phyloP scores from a whole-genome alignment of 2,113 vertebrate genomes.

The Rhinolophus ferrumequinum region DNA sequence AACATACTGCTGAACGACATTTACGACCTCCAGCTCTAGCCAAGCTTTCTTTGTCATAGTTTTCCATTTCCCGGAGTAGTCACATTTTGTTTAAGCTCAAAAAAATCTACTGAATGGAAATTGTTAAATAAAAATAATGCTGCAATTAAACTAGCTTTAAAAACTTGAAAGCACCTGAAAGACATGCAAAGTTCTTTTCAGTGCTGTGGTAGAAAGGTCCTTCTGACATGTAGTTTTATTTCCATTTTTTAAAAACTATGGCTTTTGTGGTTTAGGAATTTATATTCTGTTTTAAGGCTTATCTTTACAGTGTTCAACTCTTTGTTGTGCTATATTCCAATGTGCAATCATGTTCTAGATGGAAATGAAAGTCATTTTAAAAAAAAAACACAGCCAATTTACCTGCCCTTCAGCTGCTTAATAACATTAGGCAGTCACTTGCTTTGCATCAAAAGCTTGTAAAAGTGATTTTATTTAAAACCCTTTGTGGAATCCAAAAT shows the following conservation, averaged over 20 bases:
- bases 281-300: conserved; percentile 76
- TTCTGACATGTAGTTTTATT: conserved; percentile 54
- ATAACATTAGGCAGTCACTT: conserved; percentile 81
- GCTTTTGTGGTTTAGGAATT: conserved; percentile 50
- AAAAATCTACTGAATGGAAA: conserved; percentile 71
- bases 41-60: conserved; percentile 39
- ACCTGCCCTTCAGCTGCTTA: conserved; percentile 82
- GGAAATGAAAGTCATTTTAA: conserved; percentile 80
- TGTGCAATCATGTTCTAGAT: conserved; percentile 74
- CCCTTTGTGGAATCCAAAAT: conserved; percentile 82
- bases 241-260: background rate
- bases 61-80: conserved; percentile 43
- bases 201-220: conserved; percentile 48
- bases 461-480: conserved; percentile 81
- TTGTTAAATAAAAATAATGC: conserved; percentile 67
- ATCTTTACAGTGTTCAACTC: conserved; percentile 71
- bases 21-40: conserved; percentile 36
- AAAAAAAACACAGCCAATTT: conserved; percentile 80
- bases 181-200: conserved; percentile 64
- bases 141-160: conserved; percentile 67
- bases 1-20: conserved; percentile 48
- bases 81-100: conserved; percentile 58
- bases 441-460: conserved; percentile 73
- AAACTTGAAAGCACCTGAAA: conserved; percentile 63
- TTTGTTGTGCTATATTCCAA: conserved; percentile 66